These are phyloP conservation scores for Cathartes aura DNA, from an alignment of 2,113 vertebrate genomes.

Conservation along the genomic window DNA sequence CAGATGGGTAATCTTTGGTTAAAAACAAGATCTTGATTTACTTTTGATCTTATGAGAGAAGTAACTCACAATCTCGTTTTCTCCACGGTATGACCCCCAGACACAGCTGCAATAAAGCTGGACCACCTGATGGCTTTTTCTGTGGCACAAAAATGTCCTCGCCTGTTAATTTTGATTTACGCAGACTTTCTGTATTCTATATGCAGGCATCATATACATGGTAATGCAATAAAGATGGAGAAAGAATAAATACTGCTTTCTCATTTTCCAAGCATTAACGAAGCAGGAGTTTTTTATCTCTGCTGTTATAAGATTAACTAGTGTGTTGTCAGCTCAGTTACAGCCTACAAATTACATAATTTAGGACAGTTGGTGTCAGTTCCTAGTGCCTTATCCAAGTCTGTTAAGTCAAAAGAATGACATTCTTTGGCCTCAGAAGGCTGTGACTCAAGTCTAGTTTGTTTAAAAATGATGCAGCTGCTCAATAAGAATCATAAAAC, in stretches of 20 bases:
- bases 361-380: not conserved
- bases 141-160: not conserved
- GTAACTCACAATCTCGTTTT: not conserved
- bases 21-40: not conserved
- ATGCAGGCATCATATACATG: not conserved
- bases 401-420: not conserved
- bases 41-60: not conserved
- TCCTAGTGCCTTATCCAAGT: not conserved
- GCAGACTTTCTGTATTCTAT: not conserved
- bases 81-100: not conserved
- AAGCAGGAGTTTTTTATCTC: constrained; percentile 15
- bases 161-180: not conserved
- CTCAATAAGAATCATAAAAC: not conserved
- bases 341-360: constrained; percentile 16
- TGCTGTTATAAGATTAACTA: constrained; percentile 20
- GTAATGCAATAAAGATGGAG: not conserved
- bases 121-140: not conserved
- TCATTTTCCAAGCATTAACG: not conserved
- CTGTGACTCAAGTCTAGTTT: not conserved
- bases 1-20: not conserved
- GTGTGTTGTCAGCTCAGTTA: not conserved
- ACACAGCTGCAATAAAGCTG: not conserved
- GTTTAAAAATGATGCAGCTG: not conserved
- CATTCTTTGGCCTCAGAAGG: not conserved
- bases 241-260: not conserved